Conservation (phyloP, 2,797 vertebrate species). For the Tragelaphus eurycerus region DNA sequence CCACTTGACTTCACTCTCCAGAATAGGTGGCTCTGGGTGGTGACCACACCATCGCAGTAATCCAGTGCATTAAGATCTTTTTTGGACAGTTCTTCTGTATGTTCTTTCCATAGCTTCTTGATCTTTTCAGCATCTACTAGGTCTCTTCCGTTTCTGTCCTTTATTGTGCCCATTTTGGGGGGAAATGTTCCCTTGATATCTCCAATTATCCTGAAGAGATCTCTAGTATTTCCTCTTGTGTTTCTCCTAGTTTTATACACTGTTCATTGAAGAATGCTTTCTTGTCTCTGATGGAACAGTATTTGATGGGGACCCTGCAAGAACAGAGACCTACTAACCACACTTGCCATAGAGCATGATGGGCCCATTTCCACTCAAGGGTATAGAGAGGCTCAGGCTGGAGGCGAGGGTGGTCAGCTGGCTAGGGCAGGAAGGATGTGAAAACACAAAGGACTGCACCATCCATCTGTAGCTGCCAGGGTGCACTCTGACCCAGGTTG, state of each 20-base stretch:
- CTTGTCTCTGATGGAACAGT: not conserved
- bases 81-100: not conserved
- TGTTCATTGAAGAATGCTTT: not conserved
- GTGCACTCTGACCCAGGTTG: not conserved
- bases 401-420: not conserved
- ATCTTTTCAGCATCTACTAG: not conserved
- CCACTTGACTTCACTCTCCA: not conserved
- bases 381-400: rapidly evolving
- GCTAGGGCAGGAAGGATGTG: not conserved
- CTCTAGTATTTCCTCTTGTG: not conserved
- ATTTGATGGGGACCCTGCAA: not conserved
- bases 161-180: not conserved
- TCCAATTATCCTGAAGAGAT: not conserved
- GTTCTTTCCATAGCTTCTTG: not conserved
- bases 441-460: not conserved
- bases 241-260: not conserved
- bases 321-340: not conserved
- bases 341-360: not conserved
- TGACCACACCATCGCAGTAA: not conserved
- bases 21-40: not conserved
- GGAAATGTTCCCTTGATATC: not conserved
- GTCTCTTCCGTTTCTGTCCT: not conserved
- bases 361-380: not conserved
- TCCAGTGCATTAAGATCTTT: not conserved
- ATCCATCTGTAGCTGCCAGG: not conserved